Percentiles rank a stretch among this genome's conserved stretches.
Evolutionary conservation across 1,140 invertebrate genomes (phyloP).

Genomic region (Bombus huntii): DNA sequence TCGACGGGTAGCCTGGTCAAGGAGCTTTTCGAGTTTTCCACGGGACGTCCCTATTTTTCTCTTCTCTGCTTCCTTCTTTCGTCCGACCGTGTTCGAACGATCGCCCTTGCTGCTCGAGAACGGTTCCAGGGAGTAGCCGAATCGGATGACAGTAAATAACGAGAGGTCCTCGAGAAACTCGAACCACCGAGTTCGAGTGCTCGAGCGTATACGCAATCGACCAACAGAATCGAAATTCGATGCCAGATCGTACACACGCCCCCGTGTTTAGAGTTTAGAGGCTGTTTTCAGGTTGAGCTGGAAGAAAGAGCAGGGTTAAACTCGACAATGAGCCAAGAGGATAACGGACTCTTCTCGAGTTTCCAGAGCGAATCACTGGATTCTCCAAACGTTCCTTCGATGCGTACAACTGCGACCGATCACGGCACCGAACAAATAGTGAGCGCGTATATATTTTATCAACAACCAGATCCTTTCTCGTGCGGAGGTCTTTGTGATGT

Average conservation of each 20-base stretch:
- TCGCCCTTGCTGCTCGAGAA: not conserved
- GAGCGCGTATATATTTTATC: not conserved
- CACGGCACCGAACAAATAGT: not conserved
- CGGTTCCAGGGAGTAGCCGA: constrained; percentile 59
- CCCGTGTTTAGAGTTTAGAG: constrained; percentile 62
- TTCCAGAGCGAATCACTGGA: constrained; percentile 27
- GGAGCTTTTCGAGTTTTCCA: constrained; percentile 21
- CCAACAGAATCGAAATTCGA: constrained; percentile 75
- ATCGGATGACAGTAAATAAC: constrained; percentile 76
- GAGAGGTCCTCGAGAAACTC: constrained; percentile 73
- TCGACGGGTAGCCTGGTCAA: constrained; percentile 6
- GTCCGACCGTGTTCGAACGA: not conserved
- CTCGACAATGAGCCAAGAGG: constrained; percentile 45
- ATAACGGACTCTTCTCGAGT: constrained; percentile 44
- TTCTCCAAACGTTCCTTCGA: not conserved
- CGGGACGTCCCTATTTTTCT: not conserved
- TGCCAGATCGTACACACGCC: constrained; percentile 57
- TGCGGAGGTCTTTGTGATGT: not conserved
- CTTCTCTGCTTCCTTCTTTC: not conserved
- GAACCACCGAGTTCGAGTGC: constrained; percentile 62
- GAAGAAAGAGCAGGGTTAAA: constrained; percentile 49
- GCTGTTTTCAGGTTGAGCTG: constrained; percentile 58
- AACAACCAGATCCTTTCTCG: not conserved
- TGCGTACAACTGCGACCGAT: not conserved
- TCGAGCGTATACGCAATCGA: constrained; percentile 62